Base-by-base conservation (phyloP, 2,797 vertebrate species). In the Mus spretus region DNA sequence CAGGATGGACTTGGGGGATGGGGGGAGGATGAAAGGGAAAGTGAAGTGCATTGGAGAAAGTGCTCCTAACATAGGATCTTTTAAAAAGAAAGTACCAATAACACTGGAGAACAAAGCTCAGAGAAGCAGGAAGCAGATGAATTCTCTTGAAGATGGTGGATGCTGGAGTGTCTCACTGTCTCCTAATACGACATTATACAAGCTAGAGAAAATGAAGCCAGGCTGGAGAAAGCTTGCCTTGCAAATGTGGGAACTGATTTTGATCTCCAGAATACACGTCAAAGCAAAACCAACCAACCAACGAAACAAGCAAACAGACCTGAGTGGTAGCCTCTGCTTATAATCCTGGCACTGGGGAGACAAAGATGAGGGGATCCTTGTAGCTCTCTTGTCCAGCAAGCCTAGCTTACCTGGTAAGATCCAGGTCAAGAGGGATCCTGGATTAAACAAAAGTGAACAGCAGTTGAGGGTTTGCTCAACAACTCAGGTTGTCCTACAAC, bases 51-150 rank as follows among this genome's bases (percentile, higher is more conserved):
- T 67, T 40, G 86, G 91, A 91, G 90, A 90, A 88, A 95, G 82
- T 61, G 59, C 34, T 44, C 96, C 79, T 79, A 92, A 78, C 84
- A 93, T 75, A 95, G 70, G 26, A 94, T 61, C 59, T 94, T 96
- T 74, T 74, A 26, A 89, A 93, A 94, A 92, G n/a, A 50, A 22
- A 74, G 77, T 50, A 88, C 87, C 5, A 11, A 26, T 85, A 79
- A 44, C n/a, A 74, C 89, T 57, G 0, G 3, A 80, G 7, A 57
- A 55, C 53, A 77, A 81, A 90, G 40, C 88, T 70, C 12, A 70
- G 31, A n/a, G 40, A 24, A 63, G 24, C 50, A 89, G n/a, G 47
- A 61, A 11, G 26, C 55, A 24, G n/a, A 40, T 20, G 55, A 74
- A 92, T 55, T 12, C 40, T 92, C 67, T 8, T 4, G 34, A 50